phyloP scores from a whole-genome alignment of 2,797 vertebrate species.

The Cynopterus sphinx region DNA sequence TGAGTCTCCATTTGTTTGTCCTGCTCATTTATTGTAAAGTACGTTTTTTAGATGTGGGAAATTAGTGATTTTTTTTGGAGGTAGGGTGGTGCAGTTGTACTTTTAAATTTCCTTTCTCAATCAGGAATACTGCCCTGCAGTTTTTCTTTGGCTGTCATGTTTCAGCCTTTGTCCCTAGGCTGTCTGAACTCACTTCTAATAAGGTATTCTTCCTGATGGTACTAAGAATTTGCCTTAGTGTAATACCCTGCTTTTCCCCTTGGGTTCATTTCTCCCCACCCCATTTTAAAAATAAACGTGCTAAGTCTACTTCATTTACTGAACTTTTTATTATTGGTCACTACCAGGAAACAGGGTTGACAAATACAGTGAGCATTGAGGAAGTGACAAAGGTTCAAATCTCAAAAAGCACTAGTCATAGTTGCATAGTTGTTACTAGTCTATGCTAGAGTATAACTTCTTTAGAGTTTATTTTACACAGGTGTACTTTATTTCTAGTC shows the following conservation, averaged over 20 bases:
- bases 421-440: conserved; percentile 1
- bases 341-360: conserved; percentile 51
- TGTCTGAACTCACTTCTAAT: neutral
- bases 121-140: neutral
- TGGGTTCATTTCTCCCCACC: neutral
- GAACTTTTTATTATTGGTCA: conserved; percentile 36
- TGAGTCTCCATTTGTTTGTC: too few relatives aligned
- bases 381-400: conserved; percentile 51
- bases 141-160: conserved; percentile 29
- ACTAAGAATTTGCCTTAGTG: conserved; percentile 30
- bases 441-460: neutral
- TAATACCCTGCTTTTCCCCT: neutral
- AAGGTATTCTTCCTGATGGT: neutral
- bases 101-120: neutral
- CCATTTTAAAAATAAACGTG: conserved; percentile 43
- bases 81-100: neutral
- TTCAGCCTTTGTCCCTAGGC: neutral
- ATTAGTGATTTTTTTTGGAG: conserved; percentile 9
- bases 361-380: conserved; percentile 36
- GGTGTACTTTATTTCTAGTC: conserved; percentile 9
- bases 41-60: neutral
- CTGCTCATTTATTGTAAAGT: neutral
- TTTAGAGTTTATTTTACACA: neutral
- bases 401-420: conserved; percentile 36
- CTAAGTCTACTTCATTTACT: conserved; percentile 34